Base-by-base conservation (phyloP, 2,888 invertebrate genomes). In the Euplexia lucipara region DNA sequence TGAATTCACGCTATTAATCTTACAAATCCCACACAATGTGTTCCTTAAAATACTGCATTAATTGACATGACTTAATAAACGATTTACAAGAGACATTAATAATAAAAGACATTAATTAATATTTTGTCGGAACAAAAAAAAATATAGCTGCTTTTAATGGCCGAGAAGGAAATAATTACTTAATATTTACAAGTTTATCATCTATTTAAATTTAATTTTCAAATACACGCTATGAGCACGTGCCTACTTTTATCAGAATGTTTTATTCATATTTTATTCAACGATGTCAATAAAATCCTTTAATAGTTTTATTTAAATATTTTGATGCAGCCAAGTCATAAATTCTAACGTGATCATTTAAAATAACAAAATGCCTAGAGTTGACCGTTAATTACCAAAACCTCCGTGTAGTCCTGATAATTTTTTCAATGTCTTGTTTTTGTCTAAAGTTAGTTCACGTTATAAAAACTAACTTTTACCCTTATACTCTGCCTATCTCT, bases 221-320 rank as follows among this genome's bases (percentile, higher is more conserved):
- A 35, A 45, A 39, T 14, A 0, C 14, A 30, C 18, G n/a, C 3
- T 22, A 70, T 41, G 22, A 18, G 39, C 49, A 39, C 42, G 20
- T 66, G 41, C 41, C 14, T n/a, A 16, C 1, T 49, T 41, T 37
- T 9, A 12, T 45, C 1, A 32, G 16, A 52, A 22, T 16, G 9
- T 35, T 52, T 39, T 16, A 62, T 44, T 53, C 8, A 39, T 54
- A 39, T 32, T 35, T 14, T 16, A 47, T 54, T 75, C 75, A 51
- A 75, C 20, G 35, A 45, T 35, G 18, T 37, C 6, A 30, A 53
- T 69, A 49, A 34, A 66, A 39, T 42, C 26, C 37, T 14, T 48
- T 6, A 35, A 41, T 37, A 34, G 9, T 26, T 32, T 14, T 20
- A 37, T 71, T 72, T 49, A 34, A 44, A 44, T 69, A 63, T 26